Base-by-base conservation (phyloP, 2,797 vertebrate genomes). In the Chelonia mydas region DNA sequence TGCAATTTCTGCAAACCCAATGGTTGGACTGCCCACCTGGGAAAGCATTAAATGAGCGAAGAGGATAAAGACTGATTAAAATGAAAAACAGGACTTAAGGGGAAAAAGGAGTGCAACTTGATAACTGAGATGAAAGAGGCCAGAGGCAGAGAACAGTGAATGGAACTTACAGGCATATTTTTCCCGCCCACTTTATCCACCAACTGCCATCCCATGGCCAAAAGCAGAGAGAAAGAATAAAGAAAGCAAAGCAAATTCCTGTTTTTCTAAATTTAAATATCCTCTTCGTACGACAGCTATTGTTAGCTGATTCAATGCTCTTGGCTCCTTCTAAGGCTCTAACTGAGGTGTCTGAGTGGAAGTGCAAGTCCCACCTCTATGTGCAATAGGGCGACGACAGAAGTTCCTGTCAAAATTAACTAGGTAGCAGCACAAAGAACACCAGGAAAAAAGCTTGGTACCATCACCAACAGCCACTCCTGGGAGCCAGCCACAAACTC, bases 121-220 rank as follows among this genome's bases (percentile, higher is more conserved):
- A 89, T 85, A 61, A 89, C 54, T n/a, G 15, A 54, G 50, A 68
- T 83, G 41, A 50, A 82, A 89, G 77, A 81, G 55, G 68, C 82
- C 68, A 86, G 6, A 15, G 33, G 55, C 68, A 21, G 23, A 89
- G 79, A 86, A 82, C 27, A 49, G 50, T 57, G 72, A 89, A 45
- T 86, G 87, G 41, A 92, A 65, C 65, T 82, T 82, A 77, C 59
- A 92, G 87, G 84, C 85, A 92, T 17, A 45, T 41, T 50, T 72
- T 27, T 50, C 83, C 83, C 41, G 33, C 78, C 50, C 21, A 65
- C 31, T 83, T 76, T 41, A 78, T 77, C 74, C 31, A 89, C 37
- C 90, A 92, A 89, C 83, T 89, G 91, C 91, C 87, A 89, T 86
- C 54, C 91, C 61, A 82, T 78, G 55, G 65, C 41, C 77, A 92